Conservation (phyloP, 2,113 vertebrate species). For the Gulo gulo region DNA sequence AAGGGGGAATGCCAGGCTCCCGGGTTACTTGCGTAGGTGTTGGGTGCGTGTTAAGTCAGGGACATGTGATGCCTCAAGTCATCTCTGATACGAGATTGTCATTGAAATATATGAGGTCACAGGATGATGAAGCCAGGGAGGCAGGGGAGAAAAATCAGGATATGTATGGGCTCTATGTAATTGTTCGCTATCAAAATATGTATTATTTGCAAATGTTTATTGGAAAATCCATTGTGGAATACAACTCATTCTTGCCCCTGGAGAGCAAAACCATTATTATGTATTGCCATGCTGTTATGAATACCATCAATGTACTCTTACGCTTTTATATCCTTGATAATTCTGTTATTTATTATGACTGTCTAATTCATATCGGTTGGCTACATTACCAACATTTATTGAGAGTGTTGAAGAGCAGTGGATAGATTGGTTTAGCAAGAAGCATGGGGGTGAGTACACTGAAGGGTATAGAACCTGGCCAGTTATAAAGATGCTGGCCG, state of each 20-base stretch:
- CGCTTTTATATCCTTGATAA: constrained; percentile 22
- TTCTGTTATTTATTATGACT: constrained; percentile 21
- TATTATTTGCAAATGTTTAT: constrained; percentile 29
- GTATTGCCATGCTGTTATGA: background rate
- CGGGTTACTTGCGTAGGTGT: background rate
- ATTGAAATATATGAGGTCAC: background rate
- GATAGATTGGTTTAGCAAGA: background rate
- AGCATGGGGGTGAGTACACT: background rate
- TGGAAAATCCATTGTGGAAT: background rate
- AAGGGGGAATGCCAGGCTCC: background rate
- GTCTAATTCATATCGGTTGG: background rate
- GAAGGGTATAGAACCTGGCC: background rate
- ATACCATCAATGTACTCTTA: background rate
- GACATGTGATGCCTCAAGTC: background rate
- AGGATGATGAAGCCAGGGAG: background rate
- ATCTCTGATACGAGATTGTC: background rate
- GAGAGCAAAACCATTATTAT: background rate
- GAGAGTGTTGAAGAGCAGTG: background rate
- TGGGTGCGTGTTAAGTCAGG: background rate
- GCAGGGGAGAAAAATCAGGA: background rate
- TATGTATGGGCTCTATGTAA: background rate
- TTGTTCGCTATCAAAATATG: background rate
- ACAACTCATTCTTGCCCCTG: background rate
- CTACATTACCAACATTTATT: background rate
- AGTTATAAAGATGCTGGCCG: background rate